phyloP scores from a whole-genome alignment of 2,113 vertebrate genomes.

The Nesospiza acunhae region DNA sequence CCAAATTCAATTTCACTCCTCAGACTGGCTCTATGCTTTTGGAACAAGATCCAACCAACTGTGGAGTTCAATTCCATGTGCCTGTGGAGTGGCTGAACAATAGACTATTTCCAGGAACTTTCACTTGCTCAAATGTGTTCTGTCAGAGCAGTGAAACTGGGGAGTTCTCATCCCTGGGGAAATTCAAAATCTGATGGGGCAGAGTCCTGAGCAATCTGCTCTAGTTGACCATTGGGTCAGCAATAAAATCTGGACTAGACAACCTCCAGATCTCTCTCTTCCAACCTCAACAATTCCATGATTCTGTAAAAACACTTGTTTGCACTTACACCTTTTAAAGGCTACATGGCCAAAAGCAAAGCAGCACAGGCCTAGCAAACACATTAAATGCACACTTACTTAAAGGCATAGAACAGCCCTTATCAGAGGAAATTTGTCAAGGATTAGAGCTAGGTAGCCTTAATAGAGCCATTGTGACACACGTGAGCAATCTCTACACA shows the following conservation, averaged over 20 bases:
- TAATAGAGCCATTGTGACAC: not conserved
- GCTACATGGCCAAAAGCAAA: not conserved
- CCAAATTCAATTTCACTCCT: not conserved
- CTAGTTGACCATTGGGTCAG: not conserved
- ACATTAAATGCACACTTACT: not conserved
- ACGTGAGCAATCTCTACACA: not conserved
- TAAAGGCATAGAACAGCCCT: not conserved
- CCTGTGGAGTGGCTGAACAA: not conserved
- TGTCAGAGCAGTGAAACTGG: not conserved
- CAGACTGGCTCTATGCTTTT: not conserved
- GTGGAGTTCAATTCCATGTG: not conserved
- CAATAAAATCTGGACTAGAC: not conserved
- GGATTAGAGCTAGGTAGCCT: not conserved
- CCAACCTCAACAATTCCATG: not conserved
- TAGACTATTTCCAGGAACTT: not conserved
- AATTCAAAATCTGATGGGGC: not conserved
- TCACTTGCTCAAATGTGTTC: not conserved
- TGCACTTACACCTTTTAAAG: not conserved
- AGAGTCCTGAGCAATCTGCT: not conserved
- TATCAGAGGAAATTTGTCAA: not conserved
- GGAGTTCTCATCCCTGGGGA: not conserved
- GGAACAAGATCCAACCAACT: not conserved
- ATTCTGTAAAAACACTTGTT: not conserved
- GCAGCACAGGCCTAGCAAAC: not conserved
- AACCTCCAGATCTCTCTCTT: not conserved